Conservation (phyloP, 1,140 invertebrate genomes). For the Alviniconcha marisindica region DNA sequence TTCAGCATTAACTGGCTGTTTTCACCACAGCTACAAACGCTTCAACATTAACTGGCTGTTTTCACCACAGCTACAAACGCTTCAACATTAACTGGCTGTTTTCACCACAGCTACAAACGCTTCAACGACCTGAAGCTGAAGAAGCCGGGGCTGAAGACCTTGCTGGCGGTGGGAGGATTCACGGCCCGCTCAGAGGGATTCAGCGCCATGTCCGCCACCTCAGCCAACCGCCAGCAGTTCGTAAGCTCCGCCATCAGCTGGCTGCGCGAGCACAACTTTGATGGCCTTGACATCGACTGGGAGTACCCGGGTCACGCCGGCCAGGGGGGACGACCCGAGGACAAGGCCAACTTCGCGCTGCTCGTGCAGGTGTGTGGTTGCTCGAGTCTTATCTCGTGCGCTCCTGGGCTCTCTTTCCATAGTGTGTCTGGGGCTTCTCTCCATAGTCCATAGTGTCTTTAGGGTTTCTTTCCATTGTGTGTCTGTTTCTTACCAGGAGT, state of each 20-base stretch:
- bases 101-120: constrained; percentile 87
- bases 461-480: too few species aligned
- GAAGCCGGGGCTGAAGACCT: constrained; percentile 93
- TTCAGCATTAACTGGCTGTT: too few species aligned
- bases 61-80: too few species aligned
- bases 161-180: constrained; percentile 97
- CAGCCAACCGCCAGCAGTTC: constrained; percentile 55
- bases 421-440: too few species aligned
- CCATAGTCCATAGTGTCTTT: too few species aligned
- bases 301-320: constrained; percentile 93
- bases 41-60: too few species aligned
- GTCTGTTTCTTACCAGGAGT: too few species aligned
- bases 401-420: too few species aligned
- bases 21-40: too few species aligned
- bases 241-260: constrained; percentile 84
- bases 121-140: constrained; percentile 93
- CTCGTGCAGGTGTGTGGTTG: constrained; percentile 83
- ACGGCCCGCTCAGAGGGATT: constrained; percentile 91
- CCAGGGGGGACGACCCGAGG: constrained; percentile 92
- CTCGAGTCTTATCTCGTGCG: neutral
- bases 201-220: constrained; percentile 59
- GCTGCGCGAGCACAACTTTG: constrained; percentile 93
- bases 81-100: too few species aligned
- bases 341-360: constrained; percentile 92
- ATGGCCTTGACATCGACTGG: constrained; percentile 97